Base-by-base conservation (phyloP, 2,797 vertebrate species). In the Naso thynnoides region DNA sequence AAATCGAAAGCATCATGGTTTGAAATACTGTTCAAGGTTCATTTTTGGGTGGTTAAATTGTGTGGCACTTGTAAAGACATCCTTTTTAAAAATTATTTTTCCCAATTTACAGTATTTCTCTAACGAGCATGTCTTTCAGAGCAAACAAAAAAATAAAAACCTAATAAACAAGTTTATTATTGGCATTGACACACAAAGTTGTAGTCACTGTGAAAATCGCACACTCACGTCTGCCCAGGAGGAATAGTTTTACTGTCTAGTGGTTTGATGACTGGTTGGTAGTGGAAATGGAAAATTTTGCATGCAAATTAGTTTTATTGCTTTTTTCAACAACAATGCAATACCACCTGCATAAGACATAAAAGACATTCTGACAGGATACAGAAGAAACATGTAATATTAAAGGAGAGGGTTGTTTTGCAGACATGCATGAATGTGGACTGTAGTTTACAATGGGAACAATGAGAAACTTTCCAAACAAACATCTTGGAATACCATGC, bases 41-140 rank as follows among this genome's bases (percentile, higher is more conserved):
- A 39, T 6, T 63, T 74, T 71, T 83, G 64, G 26, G 56, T 62
- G 52, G 41, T 75, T 19, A 70, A 77, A 83, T 70, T 68, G 33
- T 62, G 78, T 38, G 65, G 68, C 82, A 29, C 59, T 80, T 62
- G 61, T 78, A 13, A 68, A 24, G 21, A 67, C 55, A 10, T 54
- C 16, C 2, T 45, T 38, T 56, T 18, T 38, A 0, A 72, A 70
- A 68, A 63, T 65, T 10, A 45, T 4, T 52, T 57, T 52, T 60
- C 7, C 36, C 23, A 65, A 49, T 15, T 21, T 38, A n/a, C n/a
- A n/a, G n/a, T n/a, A n/a, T 65, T 19, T 11, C 21, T 44, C 3
- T 16, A 7, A 33, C n/a, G 5, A 2, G 27, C 82, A 26, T 50
- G 27, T 29, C 18, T 77, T 65, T 56, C 15, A 66, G 31, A 74